Percentiles rank a stretch among this genome's conserved stretches.
These are phyloP conservation scores for Strix aluco DNA, from an alignment of 2,113 vertebrate genomes.

Conservation along the genomic window DNA sequence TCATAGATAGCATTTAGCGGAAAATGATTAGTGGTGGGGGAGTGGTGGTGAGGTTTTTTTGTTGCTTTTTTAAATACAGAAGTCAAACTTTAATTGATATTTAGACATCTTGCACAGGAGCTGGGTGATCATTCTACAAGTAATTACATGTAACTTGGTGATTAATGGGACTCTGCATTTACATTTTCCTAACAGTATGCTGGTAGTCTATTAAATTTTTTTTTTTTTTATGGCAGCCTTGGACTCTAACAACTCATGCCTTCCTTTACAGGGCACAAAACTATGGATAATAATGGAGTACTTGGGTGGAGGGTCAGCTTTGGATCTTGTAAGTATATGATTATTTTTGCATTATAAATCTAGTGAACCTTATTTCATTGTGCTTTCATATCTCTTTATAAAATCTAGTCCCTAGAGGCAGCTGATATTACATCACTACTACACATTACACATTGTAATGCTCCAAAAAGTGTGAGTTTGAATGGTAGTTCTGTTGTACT, in stretches of 20 bases:
- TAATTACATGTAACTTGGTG: background rate
- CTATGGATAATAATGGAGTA: slow-evolving; percentile 86
- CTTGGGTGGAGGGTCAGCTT: slow-evolving; percentile 80
- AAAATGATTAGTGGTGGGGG: background rate
- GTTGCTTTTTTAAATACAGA: background rate
- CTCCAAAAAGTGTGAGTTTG: background rate
- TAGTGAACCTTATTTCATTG: background rate
- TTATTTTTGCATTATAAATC: background rate
- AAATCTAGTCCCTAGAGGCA: background rate
- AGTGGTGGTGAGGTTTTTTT: background rate
- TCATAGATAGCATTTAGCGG: background rate
- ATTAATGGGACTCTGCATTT: background rate
- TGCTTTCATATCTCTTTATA: background rate
- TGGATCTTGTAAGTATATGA: slow-evolving; percentile 76
- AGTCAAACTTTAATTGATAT: background rate
- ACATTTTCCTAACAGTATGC: background rate
- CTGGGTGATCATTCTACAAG: background rate
- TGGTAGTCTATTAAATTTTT: background rate
- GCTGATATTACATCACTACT: background rate
- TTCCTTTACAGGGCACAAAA: slow-evolving; percentile 70
- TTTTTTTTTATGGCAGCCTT: background rate
- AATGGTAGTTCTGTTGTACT: background rate
- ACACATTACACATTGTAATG: background rate
- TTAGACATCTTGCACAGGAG: background rate
- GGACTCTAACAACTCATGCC: background rate